These are phyloP conservation scores for Procavia capensis DNA, from an alignment of 2,113 vertebrate species.

Conservation along the genomic window DNA sequence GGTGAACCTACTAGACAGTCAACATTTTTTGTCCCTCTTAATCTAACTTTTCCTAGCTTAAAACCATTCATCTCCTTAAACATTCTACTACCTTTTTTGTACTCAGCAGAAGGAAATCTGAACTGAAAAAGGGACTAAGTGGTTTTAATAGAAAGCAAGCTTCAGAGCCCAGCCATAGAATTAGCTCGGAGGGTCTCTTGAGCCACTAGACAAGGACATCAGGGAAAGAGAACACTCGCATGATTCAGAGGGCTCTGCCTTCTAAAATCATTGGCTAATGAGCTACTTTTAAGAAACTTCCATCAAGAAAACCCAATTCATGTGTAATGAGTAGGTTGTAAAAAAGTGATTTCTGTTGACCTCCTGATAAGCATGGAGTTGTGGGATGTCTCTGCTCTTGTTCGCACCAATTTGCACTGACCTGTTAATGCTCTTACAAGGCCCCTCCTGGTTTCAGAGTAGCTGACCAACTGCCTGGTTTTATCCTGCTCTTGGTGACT, in stretches of 20 bases:
- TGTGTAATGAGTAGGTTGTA: background rate
- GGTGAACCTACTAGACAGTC: background rate
- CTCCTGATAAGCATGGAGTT: background rate
- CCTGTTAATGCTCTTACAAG: background rate
- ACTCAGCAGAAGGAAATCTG: background rate
- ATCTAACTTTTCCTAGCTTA: background rate
- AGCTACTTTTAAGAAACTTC: background rate
- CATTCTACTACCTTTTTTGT: background rate
- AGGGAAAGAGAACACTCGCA: background rate
- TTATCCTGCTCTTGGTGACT: background rate
- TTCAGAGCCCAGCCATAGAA: background rate
- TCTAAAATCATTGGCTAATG: background rate
- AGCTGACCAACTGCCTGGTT: no score
- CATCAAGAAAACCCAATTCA: background rate
- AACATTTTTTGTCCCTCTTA: background rate
- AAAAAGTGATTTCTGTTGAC: background rate
- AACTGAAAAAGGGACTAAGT: background rate
- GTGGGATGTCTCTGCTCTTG: no score
- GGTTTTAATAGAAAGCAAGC: slow-evolving; percentile 6
- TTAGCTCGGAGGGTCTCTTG: background rate
- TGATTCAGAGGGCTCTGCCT: background rate
- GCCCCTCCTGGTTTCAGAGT: background rate
- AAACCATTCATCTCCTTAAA: background rate
- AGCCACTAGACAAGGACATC: background rate
- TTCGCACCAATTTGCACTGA: rapidly evolving